Evolutionary conservation across 2,888 invertebrate genomes (phyloP), one percentile per base, ranked within the genome.

Genomic region (Chrysolina oricalcia): DNA sequence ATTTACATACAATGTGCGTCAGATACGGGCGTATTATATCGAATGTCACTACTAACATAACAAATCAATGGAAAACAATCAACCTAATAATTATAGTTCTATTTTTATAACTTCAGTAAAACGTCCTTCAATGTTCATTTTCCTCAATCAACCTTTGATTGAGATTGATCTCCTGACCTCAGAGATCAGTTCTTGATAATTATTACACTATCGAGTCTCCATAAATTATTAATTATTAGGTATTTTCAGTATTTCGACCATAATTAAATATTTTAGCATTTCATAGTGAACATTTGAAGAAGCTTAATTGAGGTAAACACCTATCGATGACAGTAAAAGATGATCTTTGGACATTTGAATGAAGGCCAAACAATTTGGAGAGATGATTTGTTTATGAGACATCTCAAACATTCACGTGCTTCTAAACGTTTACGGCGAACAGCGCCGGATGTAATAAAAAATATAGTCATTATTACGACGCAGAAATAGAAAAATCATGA

Each of bases 21-120:
- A 59, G 15, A 23, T 59, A 59, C 13, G 59, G 59, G 59, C n/a
- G 27, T 35, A 59, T 4, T n/a, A 35, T 59, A 59, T 59, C 27
- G n/a, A 35, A 59, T 35, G 27, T 35, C 59, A 59, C 59, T n/a
- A 59, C 59, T 35, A 59, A 59, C 56, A 56, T 56, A 56, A 56
- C 35, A 35, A 59, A 59, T 59, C 59, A 59, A 59, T 59, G 17
- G 35, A 59, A 59, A 59, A 59, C 59, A 59, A 59, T 59, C n/a
- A 59, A 59, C 59, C 59, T 59, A n/a, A 35, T 10, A 21, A 56
- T 56, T 17, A 53, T 21, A 5, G 19, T 53, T 13, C 15, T 23
- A 53, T 13, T 53, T 19, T 13, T 53, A 27, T n/a, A n/a, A 35
- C 27, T 11, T 35, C 35, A 35, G 59, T 27, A n/a, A 59, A 59